These are phyloP conservation scores for Lacerta agilis DNA, from an alignment of 2,797 vertebrate species.

Conservation along the genomic window DNA sequence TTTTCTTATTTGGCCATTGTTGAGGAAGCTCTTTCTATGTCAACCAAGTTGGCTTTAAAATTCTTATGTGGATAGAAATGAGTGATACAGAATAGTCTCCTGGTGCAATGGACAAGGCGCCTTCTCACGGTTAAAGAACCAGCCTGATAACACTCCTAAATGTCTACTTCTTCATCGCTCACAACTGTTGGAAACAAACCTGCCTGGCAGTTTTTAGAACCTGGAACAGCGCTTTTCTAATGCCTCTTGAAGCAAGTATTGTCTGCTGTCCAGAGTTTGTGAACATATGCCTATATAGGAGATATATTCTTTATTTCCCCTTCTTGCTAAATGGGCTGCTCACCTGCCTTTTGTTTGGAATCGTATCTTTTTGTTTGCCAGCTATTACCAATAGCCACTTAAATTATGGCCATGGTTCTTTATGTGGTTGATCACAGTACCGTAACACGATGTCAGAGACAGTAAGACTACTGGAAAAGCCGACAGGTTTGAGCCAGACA, in stretches of 20 bases:
- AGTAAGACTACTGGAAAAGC: neutral
- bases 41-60: neutral
- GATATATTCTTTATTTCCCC: neutral
- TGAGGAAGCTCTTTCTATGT: neutral
- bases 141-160: neutral
- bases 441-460: neutral
- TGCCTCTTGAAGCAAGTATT: neutral
- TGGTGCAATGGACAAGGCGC: neutral
- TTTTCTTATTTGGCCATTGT: neutral
- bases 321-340: neutral
- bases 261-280: neutral
- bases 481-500: too few relatives aligned
- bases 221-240: neutral
- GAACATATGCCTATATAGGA: neutral
- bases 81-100: neutral
- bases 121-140: neutral
- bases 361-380: neutral
- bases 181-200: neutral
- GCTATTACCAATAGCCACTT: neutral
- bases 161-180: too few relatives aligned
- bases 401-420: neutral
- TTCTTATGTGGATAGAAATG: neutral
- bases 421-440: neutral
- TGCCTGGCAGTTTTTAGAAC: neutral
- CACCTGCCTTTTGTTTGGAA: neutral